phyloP scores from a whole-genome alignment of 2,888 invertebrate species.

The Danaus chrysippus region DNA sequence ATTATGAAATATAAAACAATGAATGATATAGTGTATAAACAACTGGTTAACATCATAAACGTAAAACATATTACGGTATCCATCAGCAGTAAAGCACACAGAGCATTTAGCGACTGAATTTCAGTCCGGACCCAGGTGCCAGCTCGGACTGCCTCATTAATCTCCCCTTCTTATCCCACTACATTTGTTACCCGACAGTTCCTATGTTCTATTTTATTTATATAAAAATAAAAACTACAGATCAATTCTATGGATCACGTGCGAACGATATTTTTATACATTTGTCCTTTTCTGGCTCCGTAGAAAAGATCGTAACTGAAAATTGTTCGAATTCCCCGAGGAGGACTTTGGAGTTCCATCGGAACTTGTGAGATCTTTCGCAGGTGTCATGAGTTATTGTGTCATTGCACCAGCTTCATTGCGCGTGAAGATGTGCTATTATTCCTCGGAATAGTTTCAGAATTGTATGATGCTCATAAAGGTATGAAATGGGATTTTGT shows the following conservation, averaged over 20 bases:
- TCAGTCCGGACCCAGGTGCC: slow-evolving; percentile 41
- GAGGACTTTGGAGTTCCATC: slow-evolving; percentile 32
- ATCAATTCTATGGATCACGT: slow-evolving; percentile 46
- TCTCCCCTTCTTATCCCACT: slow-evolving; percentile 48
- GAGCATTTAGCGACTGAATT: slow-evolving; percentile 29
- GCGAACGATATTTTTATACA: slow-evolving; percentile 61
- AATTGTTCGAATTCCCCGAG: slow-evolving; percentile 62
- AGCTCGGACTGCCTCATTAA: slow-evolving; percentile 61
- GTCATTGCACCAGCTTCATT: slow-evolving; percentile 55
- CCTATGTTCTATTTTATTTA: slow-evolving; percentile 8
- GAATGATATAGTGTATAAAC: background rate
- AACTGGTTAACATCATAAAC: slow-evolving; percentile 5
- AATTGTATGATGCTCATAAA: slow-evolving; percentile 3
- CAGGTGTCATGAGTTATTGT: slow-evolving; percentile 69
- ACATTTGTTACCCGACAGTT: slow-evolving; percentile 34
- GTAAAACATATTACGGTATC: slow-evolving; percentile 3
- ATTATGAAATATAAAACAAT: background rate
- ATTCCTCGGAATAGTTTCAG: slow-evolving; percentile 25
- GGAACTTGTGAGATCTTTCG: slow-evolving; percentile 30
- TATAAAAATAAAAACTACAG: background rate
- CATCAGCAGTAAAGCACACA: slow-evolving; percentile 2
- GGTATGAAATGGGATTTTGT: slow-evolving; percentile 7
- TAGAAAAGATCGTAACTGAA: slow-evolving; percentile 53
- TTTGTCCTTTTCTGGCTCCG: slow-evolving; percentile 45
- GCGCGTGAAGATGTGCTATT: slow-evolving; percentile 40